Base-by-base conservation (phyloP, 2,113 vertebrate genomes). In the Gopherus evgoodei region DNA sequence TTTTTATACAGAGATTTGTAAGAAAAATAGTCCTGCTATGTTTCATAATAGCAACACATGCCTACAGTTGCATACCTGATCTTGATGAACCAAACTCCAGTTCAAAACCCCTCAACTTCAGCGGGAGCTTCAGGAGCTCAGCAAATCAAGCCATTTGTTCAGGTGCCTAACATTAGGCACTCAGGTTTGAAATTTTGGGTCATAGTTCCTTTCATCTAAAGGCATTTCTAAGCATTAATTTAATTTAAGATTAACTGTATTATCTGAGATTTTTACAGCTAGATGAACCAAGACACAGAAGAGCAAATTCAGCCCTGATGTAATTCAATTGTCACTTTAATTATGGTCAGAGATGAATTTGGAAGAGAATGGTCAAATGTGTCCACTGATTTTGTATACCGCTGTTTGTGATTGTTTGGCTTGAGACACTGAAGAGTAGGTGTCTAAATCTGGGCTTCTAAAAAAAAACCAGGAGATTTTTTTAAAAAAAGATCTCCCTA, bases 341-440 rank as follows among this genome's bases (percentile, higher is more conserved):
- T 91, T 80, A 94, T 83, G 87, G 87, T 27, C 91, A 96, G 89
- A 96, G 95, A 85, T 92, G 94, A 96, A 81, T 96, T 94, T 96
- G 93, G 92, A 92, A 90, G 47, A 95, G 93, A 88, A 76, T 83
- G 59, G 79, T 95, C 76, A 92, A 27, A 95, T 94, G 92, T 90
- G 91, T 95, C 95, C 96, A 95, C 75, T 95, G 93, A 96, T 82
- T 97, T 97, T 96, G 96, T 96, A 96, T 97, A 91, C 92, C 83
- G 94, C 89, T 97, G 92, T 97, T 96, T 96, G 96, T 91, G 95
- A 89, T 95, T 96, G 95, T 97, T 96, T 97, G 97, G 96, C 95
- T 97, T 95, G 94, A 95, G 94, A 95, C 85, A 94, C 81, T 97
- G 96, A 96, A 85, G 89, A 97, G 96, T 96, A 96, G 96, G 92